Evolutionary conservation across 2,888 invertebrate species (phyloP).

Genomic region (Lasiommata megera): DNA sequence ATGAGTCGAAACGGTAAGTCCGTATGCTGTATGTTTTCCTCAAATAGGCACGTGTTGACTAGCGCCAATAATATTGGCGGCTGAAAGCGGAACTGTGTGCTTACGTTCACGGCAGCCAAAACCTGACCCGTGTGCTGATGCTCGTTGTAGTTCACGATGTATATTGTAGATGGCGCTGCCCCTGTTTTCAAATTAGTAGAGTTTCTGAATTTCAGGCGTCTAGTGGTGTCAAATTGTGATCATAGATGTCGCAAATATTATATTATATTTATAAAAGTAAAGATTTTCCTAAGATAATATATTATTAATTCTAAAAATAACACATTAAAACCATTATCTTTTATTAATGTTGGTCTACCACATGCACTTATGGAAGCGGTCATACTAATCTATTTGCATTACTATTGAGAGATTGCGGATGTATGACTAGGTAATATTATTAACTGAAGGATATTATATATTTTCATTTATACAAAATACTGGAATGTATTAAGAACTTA

Average conservation of each 20-base stretch:
- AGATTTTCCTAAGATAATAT: too few species aligned
- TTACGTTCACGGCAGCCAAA: not conserved
- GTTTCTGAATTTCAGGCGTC: not conserved
- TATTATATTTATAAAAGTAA: too few species aligned
- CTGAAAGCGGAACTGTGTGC: conserved; percentile 20
- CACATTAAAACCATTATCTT: too few species aligned
- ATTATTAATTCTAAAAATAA: too few species aligned
- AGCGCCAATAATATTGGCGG: conserved; percentile 41
- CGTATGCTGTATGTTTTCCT: conserved; percentile 30
- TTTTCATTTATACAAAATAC: too few species aligned
- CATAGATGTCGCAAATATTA: not conserved
- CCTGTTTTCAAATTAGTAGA: not conserved
- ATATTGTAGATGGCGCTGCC: conserved; percentile 46
- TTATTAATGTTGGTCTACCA: too few species aligned
- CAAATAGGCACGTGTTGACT: conserved; percentile 32
- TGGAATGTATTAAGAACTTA: too few species aligned
- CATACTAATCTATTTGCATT: too few species aligned
- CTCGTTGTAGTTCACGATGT: not conserved
- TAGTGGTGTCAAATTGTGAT: not conserved
- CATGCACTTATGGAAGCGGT: too few species aligned
- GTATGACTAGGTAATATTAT: too few species aligned
- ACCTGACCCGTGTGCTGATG: not conserved
- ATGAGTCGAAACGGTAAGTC: conserved; percentile 68
- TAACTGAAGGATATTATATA: too few species aligned
- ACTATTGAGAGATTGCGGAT: too few species aligned